Percentiles rank a stretch among this genome's conserved stretches.
Conservation (phyloP, 1,140 invertebrate species). For the Theocolax elegans region DNA sequence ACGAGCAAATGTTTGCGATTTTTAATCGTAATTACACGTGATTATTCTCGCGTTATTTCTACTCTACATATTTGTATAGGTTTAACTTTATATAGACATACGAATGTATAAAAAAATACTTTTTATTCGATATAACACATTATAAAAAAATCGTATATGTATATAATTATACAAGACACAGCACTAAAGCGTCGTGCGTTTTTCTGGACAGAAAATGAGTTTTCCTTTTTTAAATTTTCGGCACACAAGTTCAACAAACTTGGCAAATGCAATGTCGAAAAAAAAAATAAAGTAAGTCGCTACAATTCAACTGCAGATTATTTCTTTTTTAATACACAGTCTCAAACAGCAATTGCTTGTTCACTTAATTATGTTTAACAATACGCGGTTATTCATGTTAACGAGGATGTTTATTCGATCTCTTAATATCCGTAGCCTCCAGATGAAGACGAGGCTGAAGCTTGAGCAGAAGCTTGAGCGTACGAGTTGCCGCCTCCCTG, state of each 20-base stretch:
- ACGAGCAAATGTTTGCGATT: no score
- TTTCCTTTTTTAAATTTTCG: neutral
- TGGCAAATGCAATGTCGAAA: neutral
- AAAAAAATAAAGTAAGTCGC: no score
- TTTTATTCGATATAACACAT: neutral
- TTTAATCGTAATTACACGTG: no score
- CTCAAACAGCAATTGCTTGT: neutral
- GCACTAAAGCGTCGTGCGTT: neutral
- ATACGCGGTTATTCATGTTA: no score
- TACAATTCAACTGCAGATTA: no score
- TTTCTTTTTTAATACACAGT: neutral
- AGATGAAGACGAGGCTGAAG: constrained; percentile 44
- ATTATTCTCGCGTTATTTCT: no score
- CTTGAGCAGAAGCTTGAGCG: constrained; percentile 47
- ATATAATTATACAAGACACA: neutral
- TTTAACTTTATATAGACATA: no score
- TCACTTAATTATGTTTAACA: neutral
- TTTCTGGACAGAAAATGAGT: neutral
- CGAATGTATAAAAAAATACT: no score
- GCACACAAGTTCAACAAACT: neutral
- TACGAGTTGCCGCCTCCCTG: constrained; percentile 31
- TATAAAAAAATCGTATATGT: no score
- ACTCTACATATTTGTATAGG: no score
- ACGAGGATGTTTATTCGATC: neutral
- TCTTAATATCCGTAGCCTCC: constrained; percentile 23